Evolutionary conservation across 2,113 vertebrate genomes (phyloP).

Genomic region (Columba janthina): DNA sequence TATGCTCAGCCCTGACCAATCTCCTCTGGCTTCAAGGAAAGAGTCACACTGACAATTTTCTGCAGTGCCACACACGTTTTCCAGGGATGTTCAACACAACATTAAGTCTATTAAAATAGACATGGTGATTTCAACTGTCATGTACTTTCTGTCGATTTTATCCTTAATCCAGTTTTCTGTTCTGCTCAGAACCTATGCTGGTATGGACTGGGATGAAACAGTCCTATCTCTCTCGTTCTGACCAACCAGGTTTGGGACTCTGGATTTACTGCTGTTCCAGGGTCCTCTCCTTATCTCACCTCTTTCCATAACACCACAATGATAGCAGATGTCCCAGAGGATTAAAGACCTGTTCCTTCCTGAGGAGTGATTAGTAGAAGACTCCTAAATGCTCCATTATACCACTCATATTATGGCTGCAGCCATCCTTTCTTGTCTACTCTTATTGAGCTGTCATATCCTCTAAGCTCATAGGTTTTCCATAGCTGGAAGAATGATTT

Average conservation of each 20-base stretch:
- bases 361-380: background rate
- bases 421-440: background rate
- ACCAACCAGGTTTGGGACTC: background rate
- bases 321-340: constrained; percentile 8
- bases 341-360: constrained; percentile 55
- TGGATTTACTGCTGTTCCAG: constrained; percentile 66
- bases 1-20: background rate
- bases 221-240: background rate
- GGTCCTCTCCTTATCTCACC: constrained; percentile 56
- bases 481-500: background rate
- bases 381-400: background rate
- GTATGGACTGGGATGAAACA: background rate
- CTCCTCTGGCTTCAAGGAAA: background rate
- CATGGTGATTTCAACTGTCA: background rate
- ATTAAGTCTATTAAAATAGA: background rate
- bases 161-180: constrained; percentile 50
- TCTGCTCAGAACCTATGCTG: background rate
- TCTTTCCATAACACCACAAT: background rate
- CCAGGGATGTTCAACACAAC: background rate
- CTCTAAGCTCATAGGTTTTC: background rate
- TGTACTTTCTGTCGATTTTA: background rate
- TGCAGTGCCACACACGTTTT: background rate
- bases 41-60: background rate
- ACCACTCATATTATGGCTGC: background rate
- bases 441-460: background rate